These are phyloP conservation scores for Sparus aurata DNA, from an alignment of 2,797 vertebrate genomes.

Conservation along the genomic window DNA sequence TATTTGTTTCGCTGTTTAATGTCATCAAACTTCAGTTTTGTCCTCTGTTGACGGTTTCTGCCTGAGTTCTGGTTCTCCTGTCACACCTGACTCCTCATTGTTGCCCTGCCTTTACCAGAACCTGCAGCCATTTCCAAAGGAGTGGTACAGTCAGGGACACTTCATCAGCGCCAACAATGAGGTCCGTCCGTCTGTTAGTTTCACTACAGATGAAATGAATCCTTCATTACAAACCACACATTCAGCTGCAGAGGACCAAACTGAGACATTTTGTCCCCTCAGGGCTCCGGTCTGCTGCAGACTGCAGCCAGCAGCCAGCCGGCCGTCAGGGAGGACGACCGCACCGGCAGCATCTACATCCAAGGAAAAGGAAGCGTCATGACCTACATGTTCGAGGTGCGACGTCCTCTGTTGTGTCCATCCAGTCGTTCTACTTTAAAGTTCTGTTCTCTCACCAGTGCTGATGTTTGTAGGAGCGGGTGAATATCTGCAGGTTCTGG, in stretches of 20 bases:
- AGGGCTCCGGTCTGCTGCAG: constrained; percentile 46
- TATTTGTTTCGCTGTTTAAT: neutral
- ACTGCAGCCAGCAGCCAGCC: constrained; percentile 32
- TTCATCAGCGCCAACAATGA: constrained; percentile 66
- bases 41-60: neutral
- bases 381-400: constrained; percentile 83
- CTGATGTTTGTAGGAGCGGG: constrained; percentile 66
- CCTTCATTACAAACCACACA: neutral
- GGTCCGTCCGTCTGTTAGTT: constrained; percentile 40
- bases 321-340: constrained; percentile 67
- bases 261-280: neutral
- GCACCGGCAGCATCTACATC: constrained; percentile 70
- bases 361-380: constrained; percentile 79
- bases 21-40: neutral
- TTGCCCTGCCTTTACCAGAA: constrained; percentile 53
- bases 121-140: constrained; percentile 75
- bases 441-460: neutral
- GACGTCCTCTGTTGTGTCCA: neutral
- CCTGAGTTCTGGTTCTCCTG: neutral
- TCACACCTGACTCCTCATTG: neutral
- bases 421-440: neutral
- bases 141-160: constrained; percentile 75
- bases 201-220: neutral
- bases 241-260: neutral
- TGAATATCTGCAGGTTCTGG: constrained; percentile 82